Evolutionary conservation across 2,888 invertebrate species (phyloP), one percentile per base, ranked within the genome.

Genomic region (Chaetogeoica ovagalla): DNA sequence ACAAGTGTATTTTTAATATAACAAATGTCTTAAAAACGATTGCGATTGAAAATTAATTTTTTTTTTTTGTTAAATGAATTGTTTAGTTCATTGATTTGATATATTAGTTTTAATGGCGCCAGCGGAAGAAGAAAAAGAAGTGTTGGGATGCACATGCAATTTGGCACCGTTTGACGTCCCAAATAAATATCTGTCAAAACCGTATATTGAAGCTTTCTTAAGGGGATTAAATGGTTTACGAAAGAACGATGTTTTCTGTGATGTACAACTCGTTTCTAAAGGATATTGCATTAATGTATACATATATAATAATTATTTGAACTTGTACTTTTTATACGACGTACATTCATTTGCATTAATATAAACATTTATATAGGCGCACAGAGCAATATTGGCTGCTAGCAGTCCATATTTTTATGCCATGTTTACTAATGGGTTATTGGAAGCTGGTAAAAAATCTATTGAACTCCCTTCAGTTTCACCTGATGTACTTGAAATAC

Each of bases 381-480:
- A 96, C 86, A 89, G 93, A 84, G 93, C 93, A 21, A 92, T 97
- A 15, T 87, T 97, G 82, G 93, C 95, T 83, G 94, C 96, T 9
- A 93, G 94, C 83, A 95, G 95, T 87, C 93, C 93, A 81, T 97
- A 96, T 87, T 97, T 97, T 87, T 92, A 95, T 87, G 96, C 95
- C 65, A 96, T 96, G 96, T 96, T 96, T 86, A 92, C 93, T 83
- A 92, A 92, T 57, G 94, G 94, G 17, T 87, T 96, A 83, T 91
- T 92, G 82, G 96, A 96, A 87, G 93, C 92, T 84, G 91, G 92
- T 84, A 92, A 93, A 86, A 90, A 91, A 83, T 89, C 91, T 82
- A 92, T 96, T n/a, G 91, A 93, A 83, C 88, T 96, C 82, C 94
- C 93, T 83, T 92, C 92, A 21, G 90, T 95, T 71, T 90, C 93